Conservation (phyloP, 1,140 invertebrate genomes). For the Arctopsyche grandis region DNA sequence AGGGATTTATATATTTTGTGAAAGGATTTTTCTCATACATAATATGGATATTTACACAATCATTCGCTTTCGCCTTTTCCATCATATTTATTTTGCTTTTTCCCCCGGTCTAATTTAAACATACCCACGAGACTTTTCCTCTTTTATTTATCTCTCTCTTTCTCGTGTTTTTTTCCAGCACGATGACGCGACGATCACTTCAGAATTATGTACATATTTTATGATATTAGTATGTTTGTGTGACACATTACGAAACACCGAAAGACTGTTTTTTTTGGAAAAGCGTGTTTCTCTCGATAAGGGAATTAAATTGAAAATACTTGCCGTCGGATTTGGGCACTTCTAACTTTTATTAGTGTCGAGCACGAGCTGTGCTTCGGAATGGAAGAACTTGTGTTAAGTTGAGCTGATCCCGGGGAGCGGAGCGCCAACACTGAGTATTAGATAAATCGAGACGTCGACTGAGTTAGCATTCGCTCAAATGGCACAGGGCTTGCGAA, state of each 20-base stretch:
- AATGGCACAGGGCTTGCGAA: constrained; percentile 33
- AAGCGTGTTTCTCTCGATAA: not conserved
- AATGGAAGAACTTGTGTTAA: constrained; percentile 28
- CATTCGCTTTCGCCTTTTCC: too few species aligned
- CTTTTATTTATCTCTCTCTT: not conserved
- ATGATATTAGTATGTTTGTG: not conserved
- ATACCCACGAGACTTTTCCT: not conserved
- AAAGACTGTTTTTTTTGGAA: not conserved
- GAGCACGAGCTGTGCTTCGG: not conserved
- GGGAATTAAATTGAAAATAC: not conserved
- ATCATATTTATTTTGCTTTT: too few species aligned
- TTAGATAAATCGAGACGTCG: constrained; percentile 36
- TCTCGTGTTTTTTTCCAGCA: not conserved
- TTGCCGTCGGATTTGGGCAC: constrained; percentile 33
- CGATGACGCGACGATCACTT: not conserved
- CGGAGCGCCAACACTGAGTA: constrained; percentile 38
- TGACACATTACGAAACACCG: not conserved
- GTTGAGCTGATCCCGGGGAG: constrained; percentile 43
- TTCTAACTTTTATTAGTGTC: not conserved
- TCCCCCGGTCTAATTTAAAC: not conserved
- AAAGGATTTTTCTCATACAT: too few species aligned
- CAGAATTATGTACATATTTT: not conserved
- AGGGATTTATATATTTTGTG: too few species aligned
- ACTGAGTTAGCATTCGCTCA: constrained; percentile 16
- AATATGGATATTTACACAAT: too few species aligned